Evolutionary conservation across 2,888 invertebrate genomes (phyloP).

Genomic region (Cylloceria caligata): DNA sequence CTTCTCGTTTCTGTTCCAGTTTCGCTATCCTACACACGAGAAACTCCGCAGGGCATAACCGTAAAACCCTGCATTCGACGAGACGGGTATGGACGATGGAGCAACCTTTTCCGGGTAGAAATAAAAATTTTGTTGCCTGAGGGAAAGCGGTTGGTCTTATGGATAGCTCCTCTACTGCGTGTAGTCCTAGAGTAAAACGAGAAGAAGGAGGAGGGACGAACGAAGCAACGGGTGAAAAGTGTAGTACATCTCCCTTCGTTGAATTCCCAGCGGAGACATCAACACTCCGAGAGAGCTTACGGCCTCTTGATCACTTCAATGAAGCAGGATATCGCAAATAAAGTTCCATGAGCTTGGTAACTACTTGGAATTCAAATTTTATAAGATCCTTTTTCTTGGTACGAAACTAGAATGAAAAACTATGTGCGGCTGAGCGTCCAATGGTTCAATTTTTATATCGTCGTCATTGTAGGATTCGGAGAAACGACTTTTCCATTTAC

Average conservation of each 20-base stretch:
- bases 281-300: background rate
- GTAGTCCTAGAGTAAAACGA: too few relatives aligned
- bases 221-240: background rate
- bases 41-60: slow-evolving; percentile 59
- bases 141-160: slow-evolving; percentile 69
- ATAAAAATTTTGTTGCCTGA: slow-evolving; percentile 71
- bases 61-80: slow-evolving; percentile 48
- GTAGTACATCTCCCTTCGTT: background rate
- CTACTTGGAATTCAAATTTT: slow-evolving; percentile 20
- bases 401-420: background rate
- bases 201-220: background rate
- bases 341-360: slow-evolving; percentile 16
- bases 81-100: slow-evolving; percentile 12
- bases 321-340: slow-evolving; percentile 1
- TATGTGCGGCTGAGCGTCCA: background rate
- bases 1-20: background rate
- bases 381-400: background rate
- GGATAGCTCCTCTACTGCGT: slow-evolving; percentile 40
- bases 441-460: background rate
- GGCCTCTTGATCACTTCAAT: slow-evolving; percentile 11
- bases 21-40: background rate
- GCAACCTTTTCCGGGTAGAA: slow-evolving; percentile 69
- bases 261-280: slow-evolving; percentile 5
- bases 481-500: background rate
- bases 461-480: background rate